Conservation (phyloP, 2,113 vertebrate genomes). For the Morone chrysops region DNA sequence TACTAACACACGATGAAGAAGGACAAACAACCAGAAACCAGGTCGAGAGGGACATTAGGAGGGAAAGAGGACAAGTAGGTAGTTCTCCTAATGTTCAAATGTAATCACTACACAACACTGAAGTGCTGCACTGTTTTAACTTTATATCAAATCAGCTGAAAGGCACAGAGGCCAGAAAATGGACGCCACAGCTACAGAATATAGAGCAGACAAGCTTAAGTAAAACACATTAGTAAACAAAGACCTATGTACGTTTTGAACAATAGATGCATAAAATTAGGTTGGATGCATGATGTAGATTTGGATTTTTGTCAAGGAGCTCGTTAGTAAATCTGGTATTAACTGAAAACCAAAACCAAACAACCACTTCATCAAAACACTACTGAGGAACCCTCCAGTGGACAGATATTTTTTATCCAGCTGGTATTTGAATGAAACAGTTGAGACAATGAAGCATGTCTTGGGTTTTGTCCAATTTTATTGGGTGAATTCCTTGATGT, state of each 20-base stretch:
- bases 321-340: not conserved
- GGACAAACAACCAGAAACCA: constrained; percentile 20
- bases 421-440: not conserved
- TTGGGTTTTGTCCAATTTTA: constrained; percentile 64
- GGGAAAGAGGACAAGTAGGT: not conserved
- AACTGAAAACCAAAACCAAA: not conserved
- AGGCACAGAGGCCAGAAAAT: not conserved
- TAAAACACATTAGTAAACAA: not conserved
- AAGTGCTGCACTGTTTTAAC: constrained; percentile 37
- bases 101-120: constrained; percentile 59
- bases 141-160: not conserved
- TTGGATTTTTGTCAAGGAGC: not conserved
- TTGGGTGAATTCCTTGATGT: constrained; percentile 60
- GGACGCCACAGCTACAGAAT: not conserved
- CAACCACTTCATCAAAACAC: not conserved
- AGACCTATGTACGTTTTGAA: not conserved
- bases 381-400: not conserved
- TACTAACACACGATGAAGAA: constrained; percentile 17
- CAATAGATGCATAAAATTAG: not conserved
- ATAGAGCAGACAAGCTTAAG: not conserved
- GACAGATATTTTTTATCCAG: not conserved
- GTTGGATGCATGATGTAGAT: not conserved
- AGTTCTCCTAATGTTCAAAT: constrained; percentile 33
- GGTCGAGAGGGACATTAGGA: constrained; percentile 22
- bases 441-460: not conserved